These are phyloP conservation scores for Schrankia costaestrigalis DNA, from an alignment of 2,888 invertebrate species.

Conservation along the genomic window DNA sequence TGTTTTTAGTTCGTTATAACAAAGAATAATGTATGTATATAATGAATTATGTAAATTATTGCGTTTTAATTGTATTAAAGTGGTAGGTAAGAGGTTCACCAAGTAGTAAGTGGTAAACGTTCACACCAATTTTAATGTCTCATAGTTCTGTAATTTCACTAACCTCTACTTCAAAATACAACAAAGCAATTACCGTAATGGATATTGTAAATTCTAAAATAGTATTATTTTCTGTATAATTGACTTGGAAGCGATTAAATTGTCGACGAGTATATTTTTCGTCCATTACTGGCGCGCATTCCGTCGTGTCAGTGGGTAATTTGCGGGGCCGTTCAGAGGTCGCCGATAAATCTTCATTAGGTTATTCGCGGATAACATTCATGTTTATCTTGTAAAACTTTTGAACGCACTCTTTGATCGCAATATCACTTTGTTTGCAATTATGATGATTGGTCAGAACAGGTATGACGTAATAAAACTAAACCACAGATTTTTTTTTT, in stretches of 20 bases:
- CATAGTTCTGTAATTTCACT: too few relatives aligned
- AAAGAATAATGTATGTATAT: too few relatives aligned
- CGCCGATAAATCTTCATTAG: constrained; percentile 50
- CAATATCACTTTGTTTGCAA: constrained; percentile 5
- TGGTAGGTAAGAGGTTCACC: too few relatives aligned
- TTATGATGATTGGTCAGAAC: constrained; percentile 5
- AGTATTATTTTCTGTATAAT: constrained; percentile 20
- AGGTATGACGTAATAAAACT: not conserved
- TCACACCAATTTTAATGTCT: too few relatives aligned
- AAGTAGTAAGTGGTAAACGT: too few relatives aligned
- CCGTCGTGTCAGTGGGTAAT: constrained; percentile 36
- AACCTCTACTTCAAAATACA: too few relatives aligned
- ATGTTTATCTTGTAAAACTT: constrained; percentile 31
- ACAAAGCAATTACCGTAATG: too few relatives aligned
- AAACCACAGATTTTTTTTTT: too few relatives aligned
- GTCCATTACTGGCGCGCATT: constrained; percentile 26
- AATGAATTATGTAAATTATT: too few relatives aligned
- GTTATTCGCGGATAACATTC: constrained; percentile 28
- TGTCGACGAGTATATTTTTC: constrained; percentile 24
- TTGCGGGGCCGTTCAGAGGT: constrained; percentile 36
- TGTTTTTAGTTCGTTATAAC: too few relatives aligned
- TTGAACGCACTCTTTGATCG: constrained; percentile 9
- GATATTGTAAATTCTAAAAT: too few relatives aligned
- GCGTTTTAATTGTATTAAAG: too few relatives aligned
- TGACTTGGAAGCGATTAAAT: constrained; percentile 26